Evolutionary conservation across 2,888 invertebrate species (phyloP), one percentile per base, ranked within the genome.

Genomic region (Sphaerophoria rueppellii): DNA sequence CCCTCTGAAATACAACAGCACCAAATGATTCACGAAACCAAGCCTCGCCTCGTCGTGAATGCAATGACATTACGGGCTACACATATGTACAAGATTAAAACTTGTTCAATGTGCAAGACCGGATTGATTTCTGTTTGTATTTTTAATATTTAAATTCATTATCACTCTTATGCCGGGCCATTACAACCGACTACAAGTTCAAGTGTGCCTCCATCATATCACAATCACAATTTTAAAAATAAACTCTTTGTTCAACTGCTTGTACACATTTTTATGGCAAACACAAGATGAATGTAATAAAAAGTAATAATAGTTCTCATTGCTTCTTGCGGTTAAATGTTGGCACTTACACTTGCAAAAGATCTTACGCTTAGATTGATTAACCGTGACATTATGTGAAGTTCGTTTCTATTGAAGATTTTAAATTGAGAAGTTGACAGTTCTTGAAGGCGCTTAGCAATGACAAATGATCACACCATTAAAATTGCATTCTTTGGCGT

Each of bases 141-240:
- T 67, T 60, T 40, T 46, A 34, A 52, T 11, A 54, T 65, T 65
- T 14, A 40, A 35, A 34, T 55, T 61, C 55, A 60, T 73, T 69
- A 69, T 79, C 24, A 43, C 9, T 43, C 9, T 43, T 58, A 65
- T 40, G 32, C 61, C 46, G 32, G 32, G 11, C 43, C 60, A 52
- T 46, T 58, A 14, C 14, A 65, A 65, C 80, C 71, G 67, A 40
- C 50, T 37, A 40, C 70, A 63, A 71, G 81, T 81, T 81, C 81
- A 81, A 81, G 81, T 60, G 67, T 72, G 43, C 40, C 65, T 50
- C 40, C 34, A 32, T 32, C 34, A 14, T 63, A 61, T 40, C 61
- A 48, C 48, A 24, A 24, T 24, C 24, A 24, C 1, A 24, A 24
- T 24, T 67, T 76, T 76, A 81, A 52, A 81, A 81, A 81, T 81